Conservation (phyloP, 2,797 vertebrate species). For the Tapera naevia region DNA sequence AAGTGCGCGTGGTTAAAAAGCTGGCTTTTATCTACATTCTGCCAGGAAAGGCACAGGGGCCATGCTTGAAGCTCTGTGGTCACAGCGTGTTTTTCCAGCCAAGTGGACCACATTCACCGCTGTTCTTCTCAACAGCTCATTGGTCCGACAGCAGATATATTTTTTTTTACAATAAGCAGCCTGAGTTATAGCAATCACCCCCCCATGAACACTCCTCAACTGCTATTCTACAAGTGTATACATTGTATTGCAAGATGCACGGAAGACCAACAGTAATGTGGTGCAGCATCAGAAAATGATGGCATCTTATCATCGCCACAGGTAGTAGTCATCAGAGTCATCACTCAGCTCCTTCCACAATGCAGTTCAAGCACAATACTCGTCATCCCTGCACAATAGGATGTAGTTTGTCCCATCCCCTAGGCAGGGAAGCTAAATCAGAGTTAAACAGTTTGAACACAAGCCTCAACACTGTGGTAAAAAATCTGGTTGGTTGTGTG, state of each 20-base stretch:
- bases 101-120: constrained; percentile 5
- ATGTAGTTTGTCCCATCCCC: neutral
- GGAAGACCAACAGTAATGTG: neutral
- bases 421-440: neutral
- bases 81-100: neutral
- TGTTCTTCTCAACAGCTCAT: neutral
- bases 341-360: neutral
- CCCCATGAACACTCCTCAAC: neutral
- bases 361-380: accelerated
- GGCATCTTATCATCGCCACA: neutral
- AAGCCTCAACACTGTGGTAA: neutral
- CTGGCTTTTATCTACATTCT: neutral
- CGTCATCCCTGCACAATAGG: neutral
- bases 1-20: neutral
- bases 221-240: neutral
- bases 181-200: neutral
- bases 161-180: neutral
- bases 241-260: neutral
- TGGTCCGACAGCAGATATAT: neutral
- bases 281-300: neutral
- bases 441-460: neutral
- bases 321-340: neutral
- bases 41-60: neutral
- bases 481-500: neutral
- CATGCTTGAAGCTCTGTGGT: neutral